Percentiles rank a stretch among this genome's conserved stretches.
Conservation (phyloP, 1,140 invertebrate species). For the Lordiphosa mommai region DNA sequence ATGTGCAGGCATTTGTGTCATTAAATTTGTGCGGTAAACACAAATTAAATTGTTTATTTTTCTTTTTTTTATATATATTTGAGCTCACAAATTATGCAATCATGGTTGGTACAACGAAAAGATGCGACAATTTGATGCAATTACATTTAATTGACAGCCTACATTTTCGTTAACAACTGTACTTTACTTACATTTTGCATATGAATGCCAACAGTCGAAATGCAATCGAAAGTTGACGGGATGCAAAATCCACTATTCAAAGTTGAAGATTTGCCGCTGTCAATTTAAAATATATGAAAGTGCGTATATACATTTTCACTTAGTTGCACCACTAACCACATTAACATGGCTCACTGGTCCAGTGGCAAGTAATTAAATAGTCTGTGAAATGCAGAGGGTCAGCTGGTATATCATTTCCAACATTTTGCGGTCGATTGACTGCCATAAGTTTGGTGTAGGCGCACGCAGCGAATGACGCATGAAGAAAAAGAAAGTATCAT, state of each 20-base stretch:
- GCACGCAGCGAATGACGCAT: constrained; percentile 15
- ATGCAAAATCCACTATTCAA: not conserved
- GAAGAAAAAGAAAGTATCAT: constrained; percentile 67
- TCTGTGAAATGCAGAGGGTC: not conserved
- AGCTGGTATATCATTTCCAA: constrained; percentile 47
- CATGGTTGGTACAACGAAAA: not conserved
- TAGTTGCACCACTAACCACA: constrained; percentile 39
- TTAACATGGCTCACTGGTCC: constrained; percentile 38
- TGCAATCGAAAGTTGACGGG: too few species aligned
- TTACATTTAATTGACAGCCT: constrained; percentile 28
- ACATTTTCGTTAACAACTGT: constrained; percentile 20
- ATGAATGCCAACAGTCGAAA: too few species aligned
- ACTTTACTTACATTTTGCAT: too few species aligned
- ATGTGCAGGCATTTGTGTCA: constrained; percentile 40
- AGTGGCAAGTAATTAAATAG: constrained; percentile 32
- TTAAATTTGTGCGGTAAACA: constrained; percentile 43
- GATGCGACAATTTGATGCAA: constrained; percentile 29
- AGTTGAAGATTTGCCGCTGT: constrained; percentile 16
- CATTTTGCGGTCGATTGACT: constrained; percentile 61
- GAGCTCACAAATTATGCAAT: constrained; percentile 54
- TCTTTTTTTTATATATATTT: too few species aligned
- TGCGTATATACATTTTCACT: constrained; percentile 49
- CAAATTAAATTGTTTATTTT: constrained; percentile 42
- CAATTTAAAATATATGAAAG: constrained; percentile 51
- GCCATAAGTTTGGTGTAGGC: constrained; percentile 53